Evolutionary conservation across 2,113 vertebrate genomes (phyloP), one percentile per base, ranked within the genome.

Genomic region (Zapornia atra): DNA sequence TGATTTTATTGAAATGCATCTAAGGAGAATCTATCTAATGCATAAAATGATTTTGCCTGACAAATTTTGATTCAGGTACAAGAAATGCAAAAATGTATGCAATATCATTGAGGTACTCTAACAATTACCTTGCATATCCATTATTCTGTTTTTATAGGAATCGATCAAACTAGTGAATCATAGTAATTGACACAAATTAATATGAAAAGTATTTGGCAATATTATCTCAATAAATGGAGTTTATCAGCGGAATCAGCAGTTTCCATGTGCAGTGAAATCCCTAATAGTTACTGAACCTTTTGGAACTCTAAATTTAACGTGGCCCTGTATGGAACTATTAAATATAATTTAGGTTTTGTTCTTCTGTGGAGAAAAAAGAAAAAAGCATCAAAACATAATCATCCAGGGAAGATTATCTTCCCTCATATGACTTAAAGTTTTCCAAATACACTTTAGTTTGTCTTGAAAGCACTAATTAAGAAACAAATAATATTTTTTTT

Each of bases 371-470:
- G 15, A 44, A 44, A 44, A 63, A 64, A 71, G 7, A 48, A 48
- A 64, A 79, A 75, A 66, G 1, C 6, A 79, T 50, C 88, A 71
- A 68, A 88, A 51, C 3, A n/a, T 79, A 86, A 60, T 63, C 21
- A 13, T 64, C 4, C 16, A 65, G n/a, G 22, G 68, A 56, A 34
- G 28, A 65, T 61, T 69, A 61, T 34, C 13, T 15, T 71, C 14
- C 22, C 70, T 31, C 11, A 19, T 22, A 51, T 14, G 25, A 71
- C 4, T 31, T 54, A 31, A 36, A 60, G 1, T 69, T 11, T 10
- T 86, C 19, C 42, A 82, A 57, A 14, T 14, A 18, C 9, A 69
- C 0, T 4, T 12, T 12, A 0, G 15, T 48, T 63, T 72, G 3
- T 57, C 50, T 90, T 18, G 20, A 20, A 80, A 82, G 10, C 6